Conservation (phyloP, 2,888 invertebrate genomes). For the Mycalesis mineus region DNA sequence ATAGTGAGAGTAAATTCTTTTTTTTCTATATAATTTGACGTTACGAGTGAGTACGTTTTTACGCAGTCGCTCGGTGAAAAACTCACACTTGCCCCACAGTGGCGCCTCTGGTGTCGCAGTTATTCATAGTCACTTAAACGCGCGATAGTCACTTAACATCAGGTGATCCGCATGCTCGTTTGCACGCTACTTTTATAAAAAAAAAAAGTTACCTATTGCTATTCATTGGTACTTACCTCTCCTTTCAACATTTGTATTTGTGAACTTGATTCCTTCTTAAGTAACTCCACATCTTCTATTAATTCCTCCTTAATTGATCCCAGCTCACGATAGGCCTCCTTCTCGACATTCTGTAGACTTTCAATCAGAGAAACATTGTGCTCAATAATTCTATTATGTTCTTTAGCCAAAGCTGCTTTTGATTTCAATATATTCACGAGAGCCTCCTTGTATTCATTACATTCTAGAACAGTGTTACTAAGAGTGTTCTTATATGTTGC, state of each 20-base stretch:
- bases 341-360: conserved; percentile 68
- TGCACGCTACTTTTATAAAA: no score
- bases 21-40: no score
- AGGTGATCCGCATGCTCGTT: no score
- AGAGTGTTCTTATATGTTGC: conserved; percentile 53
- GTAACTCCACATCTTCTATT: conserved; percentile 66
- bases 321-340: conserved; percentile 68
- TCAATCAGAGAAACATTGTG: conserved; percentile 70
- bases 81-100: no score
- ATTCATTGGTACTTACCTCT: conserved; percentile 61
- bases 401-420: conserved; percentile 66
- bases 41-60: no score
- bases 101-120: no score
- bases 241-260: conserved; percentile 64
- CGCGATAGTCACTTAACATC: no score
- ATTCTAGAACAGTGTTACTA: conserved; percentile 58
- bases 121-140: no score
- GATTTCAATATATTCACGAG: conserved; percentile 68
- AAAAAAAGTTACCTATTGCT: no score
- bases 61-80: no score
- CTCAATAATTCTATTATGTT: conserved; percentile 70
- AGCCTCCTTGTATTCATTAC: conserved; percentile 70
- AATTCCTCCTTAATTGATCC: conserved; percentile 67
- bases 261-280: conserved; percentile 64
- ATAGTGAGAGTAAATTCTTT: no score